phyloP scores from a whole-genome alignment of 2,113 vertebrate genomes.

The Leptobrachium ailaonicum region DNA sequence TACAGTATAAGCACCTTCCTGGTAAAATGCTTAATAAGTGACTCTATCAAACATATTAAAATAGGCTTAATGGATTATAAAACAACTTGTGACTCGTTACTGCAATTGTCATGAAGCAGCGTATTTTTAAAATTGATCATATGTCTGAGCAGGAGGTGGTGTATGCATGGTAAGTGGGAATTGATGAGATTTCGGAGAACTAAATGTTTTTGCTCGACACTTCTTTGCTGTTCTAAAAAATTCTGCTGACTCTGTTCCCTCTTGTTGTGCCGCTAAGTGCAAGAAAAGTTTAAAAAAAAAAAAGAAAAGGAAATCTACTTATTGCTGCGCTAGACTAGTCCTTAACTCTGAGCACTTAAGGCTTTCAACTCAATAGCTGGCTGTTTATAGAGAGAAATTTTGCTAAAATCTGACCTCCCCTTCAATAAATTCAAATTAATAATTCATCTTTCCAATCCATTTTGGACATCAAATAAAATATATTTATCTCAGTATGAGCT shows the following conservation, averaged over 20 bases:
- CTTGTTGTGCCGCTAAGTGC: constrained; percentile 21
- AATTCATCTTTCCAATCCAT: constrained; percentile 25
- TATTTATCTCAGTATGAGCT: background rate
- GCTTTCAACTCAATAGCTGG: constrained; percentile 9
- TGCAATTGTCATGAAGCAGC: background rate
- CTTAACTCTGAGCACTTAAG: constrained; percentile 14
- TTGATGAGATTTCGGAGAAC: background rate
- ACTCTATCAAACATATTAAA: too few relatives aligned
- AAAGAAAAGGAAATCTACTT: constrained; percentile 8
- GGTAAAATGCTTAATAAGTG: too few relatives aligned
- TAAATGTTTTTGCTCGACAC: background rate
- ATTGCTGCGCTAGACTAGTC: constrained; percentile 9
- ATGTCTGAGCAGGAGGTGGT: background rate
- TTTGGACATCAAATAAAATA: constrained; percentile 19
- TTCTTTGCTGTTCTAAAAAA: background rate
- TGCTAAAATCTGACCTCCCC: background rate
- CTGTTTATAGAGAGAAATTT: constrained; percentile 8
- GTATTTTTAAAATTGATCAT: background rate
- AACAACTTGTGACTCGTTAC: background rate
- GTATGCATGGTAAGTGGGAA: background rate
- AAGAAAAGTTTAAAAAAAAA: constrained; percentile 4
- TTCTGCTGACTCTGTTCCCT: constrained; percentile 1
- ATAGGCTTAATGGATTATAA: background rate
- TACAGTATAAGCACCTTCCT: too few relatives aligned
- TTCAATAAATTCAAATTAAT: constrained; percentile 26